phyloP scores from a whole-genome alignment of 2,888 invertebrate genomes.

The Alsophila aescularia region DNA sequence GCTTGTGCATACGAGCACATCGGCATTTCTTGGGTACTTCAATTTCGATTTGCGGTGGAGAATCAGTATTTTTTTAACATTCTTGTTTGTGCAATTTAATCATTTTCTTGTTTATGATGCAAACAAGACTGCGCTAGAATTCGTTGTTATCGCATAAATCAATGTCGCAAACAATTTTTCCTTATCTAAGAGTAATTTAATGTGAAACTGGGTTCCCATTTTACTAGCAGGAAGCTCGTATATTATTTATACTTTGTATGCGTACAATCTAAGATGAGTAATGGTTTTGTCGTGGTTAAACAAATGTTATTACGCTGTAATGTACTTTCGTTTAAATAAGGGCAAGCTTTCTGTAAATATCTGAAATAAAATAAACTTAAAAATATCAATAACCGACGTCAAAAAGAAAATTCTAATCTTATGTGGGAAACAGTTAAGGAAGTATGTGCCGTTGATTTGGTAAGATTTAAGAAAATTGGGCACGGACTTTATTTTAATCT shows the following conservation, averaged over 20 bases:
- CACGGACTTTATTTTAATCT: too few relatives aligned
- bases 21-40: too few relatives aligned
- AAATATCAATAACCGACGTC: too few relatives aligned
- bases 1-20: too few relatives aligned
- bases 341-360: not conserved
- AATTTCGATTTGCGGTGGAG: too few relatives aligned
- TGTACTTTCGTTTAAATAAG: not conserved
- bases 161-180: slow-evolving; percentile 35
- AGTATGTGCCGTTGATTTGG: too few relatives aligned
- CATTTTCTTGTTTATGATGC: slow-evolving; percentile 21
- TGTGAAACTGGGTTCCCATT: slow-evolving; percentile 32
- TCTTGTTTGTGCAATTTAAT: slow-evolving; percentile 19
- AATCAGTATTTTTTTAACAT: too few relatives aligned
- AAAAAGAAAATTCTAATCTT: too few relatives aligned
- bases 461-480: too few relatives aligned
- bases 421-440: too few relatives aligned
- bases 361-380: too few relatives aligned
- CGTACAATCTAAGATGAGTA: slow-evolving; percentile 12
- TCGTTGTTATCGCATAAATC: slow-evolving; percentile 45
- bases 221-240: slow-evolving; percentile 30
- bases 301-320: not conserved
- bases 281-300: slow-evolving; percentile 13
- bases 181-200: slow-evolving; percentile 37
- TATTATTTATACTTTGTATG: slow-evolving; percentile 23
- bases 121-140: slow-evolving; percentile 35